These are phyloP conservation scores for Helarctos malayanus DNA, from an alignment of 2,797 vertebrate species.

Conservation along the genomic window DNA sequence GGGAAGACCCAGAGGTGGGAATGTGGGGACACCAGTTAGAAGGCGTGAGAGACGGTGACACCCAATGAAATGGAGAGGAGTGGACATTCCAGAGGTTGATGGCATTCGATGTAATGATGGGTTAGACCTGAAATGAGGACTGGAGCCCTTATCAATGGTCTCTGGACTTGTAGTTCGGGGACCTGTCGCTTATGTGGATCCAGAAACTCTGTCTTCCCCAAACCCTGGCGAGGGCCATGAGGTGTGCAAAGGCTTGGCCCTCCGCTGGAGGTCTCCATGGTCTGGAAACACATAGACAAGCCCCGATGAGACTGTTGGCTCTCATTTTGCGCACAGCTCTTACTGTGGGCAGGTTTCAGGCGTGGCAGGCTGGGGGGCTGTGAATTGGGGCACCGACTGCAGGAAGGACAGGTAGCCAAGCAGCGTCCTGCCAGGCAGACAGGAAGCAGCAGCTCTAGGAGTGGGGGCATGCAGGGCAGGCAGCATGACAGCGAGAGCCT, in stretches of 20 bases:
- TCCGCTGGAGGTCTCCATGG: neutral
- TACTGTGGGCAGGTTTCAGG: rapidly evolving
- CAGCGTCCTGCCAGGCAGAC: neutral
- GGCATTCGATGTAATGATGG: rapidly evolving
- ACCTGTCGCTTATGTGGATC: neutral
- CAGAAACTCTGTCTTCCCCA: neutral
- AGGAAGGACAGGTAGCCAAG: neutral
- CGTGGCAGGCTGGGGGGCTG: too few species aligned
- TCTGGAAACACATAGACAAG: neutral
- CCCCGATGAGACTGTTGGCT: rapidly evolving
- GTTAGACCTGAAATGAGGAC: neutral
- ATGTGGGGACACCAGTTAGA: neutral
- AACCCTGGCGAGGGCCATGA: neutral
- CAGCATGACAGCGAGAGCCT: neutral
- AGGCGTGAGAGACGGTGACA: neutral
- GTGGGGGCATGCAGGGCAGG: neutral
- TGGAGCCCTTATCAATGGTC: neutral
- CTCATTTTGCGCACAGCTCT: rapidly evolving
- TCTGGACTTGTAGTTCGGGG: neutral
- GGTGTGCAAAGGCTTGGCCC: neutral
- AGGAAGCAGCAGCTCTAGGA: neutral
- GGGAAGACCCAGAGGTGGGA: neutral
- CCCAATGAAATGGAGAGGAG: neutral
- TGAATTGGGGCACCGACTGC: rapidly evolving
- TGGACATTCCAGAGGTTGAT: neutral